Evolutionary conservation across 1,140 invertebrate genomes (phyloP), one percentile per base, ranked within the genome.

Genomic region (Drosophila azteca): DNA sequence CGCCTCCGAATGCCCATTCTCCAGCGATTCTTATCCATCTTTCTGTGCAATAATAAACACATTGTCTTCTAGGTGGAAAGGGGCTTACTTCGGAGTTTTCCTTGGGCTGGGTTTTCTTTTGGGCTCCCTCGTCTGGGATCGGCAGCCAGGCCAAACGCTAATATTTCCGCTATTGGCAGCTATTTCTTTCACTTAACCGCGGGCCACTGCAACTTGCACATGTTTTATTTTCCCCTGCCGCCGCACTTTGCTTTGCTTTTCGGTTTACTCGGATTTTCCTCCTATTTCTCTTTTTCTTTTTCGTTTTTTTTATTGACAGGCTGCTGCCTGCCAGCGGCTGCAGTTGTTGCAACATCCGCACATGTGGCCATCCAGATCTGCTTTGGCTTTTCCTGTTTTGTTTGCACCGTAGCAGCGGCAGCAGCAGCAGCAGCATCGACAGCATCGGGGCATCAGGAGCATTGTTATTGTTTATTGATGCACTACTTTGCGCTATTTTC

Each of bases 401-500:
- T 41, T 58, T 51, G 48, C 60, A 62, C 24, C 62, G 57, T 46
- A 51, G 46, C 48, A 65, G 17, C 54, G 60, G 17, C 41, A 51
- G 22, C 45, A n/a, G 6, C 35, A 24, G 26, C 29, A 11, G 31
- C 45, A 9, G 11, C 63, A 59, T 24, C 67, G 22, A 4, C 22
- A 4, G 22, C 24, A 68, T 6, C 52, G n/a, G 11, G n/a, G 11
- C 31, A 45, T 8, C 55, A 67, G 79, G 79, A 61, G 77, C 81
- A 80, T 88, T 88, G 83, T 88, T 88, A 88, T 88, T 88, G 84
- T 88, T 88, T 88, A 88, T 88, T 88, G 83, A 88, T 88, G 83
- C 79, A 88, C 83, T 89, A 88, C 83, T 88, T 88, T 87, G 82
- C 83, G 83, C 83, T 88, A 88, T 87, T 87, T 87, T 88, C 71